Evolutionary conservation across 2,797 vertebrate species (phyloP).

Genomic region (Peromyscus attwateri): DNA sequence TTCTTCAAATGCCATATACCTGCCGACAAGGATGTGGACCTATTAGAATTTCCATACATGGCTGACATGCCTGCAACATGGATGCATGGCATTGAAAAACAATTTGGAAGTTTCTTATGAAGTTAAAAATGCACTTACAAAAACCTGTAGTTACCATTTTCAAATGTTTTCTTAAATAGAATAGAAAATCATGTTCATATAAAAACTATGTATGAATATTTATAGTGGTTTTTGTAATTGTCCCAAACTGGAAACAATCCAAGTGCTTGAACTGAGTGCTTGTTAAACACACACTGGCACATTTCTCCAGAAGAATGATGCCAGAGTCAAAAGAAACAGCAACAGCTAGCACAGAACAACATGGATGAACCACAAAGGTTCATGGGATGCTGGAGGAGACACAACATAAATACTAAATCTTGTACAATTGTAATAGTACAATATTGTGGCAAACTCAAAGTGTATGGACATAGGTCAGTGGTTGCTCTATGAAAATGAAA

Average conservation of each 20-base stretch:
- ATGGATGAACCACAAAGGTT: background rate
- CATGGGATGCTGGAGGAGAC: constrained; percentile 4
- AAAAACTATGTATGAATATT: constrained; percentile 57
- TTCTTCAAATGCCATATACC: background rate
- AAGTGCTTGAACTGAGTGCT: constrained; percentile 39
- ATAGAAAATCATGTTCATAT: constrained; percentile 40
- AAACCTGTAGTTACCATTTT: constrained; percentile 40
- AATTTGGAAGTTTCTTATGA: constrained; percentile 39
- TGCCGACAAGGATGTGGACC: background rate
- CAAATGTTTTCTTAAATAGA: constrained; percentile 66
- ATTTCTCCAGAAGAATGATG: constrained; percentile 42
- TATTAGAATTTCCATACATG: background rate
- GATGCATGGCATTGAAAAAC: constrained; percentile 9
- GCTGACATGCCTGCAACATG: background rate
- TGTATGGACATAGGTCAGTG: background rate
- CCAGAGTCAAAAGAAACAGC: constrained; percentile 27
- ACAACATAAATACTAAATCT: constrained; percentile 1
- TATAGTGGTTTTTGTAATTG: constrained; percentile 63
- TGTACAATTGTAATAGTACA: background rate
- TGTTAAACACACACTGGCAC: constrained; percentile 30
- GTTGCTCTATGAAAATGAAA: background rate
- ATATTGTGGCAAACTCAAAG: constrained; percentile 1
- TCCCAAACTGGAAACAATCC: constrained; percentile 60
- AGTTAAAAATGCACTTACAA: constrained; percentile 51
- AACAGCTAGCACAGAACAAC: background rate